A percentile compares a stretch with the other conserved stretches of the same genome.
Evolutionary conservation across 2,888 invertebrate species (phyloP).

Genomic region (Cremastobaeus sp.): DNA sequence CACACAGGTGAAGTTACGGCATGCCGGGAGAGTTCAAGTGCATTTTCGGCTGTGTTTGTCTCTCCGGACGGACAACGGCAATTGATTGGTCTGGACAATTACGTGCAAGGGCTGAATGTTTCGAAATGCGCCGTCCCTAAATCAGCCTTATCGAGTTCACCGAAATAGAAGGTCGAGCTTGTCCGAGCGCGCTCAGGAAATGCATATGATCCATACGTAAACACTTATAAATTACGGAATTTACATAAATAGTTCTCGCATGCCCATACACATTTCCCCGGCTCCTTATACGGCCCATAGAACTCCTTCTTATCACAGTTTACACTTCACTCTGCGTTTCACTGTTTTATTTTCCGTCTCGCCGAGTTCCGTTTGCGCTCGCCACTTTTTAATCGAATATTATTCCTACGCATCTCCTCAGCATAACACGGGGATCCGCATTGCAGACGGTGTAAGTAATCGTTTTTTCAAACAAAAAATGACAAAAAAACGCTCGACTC

Average conservation of each 20-base stretch:
- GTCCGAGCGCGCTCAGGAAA: too few relatives aligned
- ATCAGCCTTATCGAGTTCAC: too few relatives aligned
- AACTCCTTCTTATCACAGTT: slow-evolving; percentile 20
- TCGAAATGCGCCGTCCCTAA: too few relatives aligned
- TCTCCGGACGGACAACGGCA: neutral
- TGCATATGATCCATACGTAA: too few relatives aligned
- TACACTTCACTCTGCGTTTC: slow-evolving; percentile 12
- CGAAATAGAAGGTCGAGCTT: too few relatives aligned
- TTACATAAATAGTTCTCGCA: too few relatives aligned
- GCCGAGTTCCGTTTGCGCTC: slow-evolving; percentile 25
- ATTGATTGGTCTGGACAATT: neutral
- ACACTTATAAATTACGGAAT: too few relatives aligned
- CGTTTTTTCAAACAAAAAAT: too few relatives aligned
- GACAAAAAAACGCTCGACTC: too few relatives aligned
- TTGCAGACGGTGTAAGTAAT: neutral
- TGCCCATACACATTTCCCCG: slow-evolving; percentile 2
- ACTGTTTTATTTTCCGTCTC: slow-evolving; percentile 20
- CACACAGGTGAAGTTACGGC: slow-evolving; percentile 54
- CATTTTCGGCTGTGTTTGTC: slow-evolving; percentile 27
- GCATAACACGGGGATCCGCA: neutral
- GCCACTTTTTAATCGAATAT: slow-evolving; percentile 10
- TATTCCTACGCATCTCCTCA: slow-evolving; percentile 3
- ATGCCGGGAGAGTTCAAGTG: slow-evolving; percentile 53
- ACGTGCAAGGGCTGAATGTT: neutral
- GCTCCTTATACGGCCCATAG: slow-evolving; percentile 6